Percentiles rank a stretch among this genome's conserved stretches.
phyloP scores from a whole-genome alignment of 2,797 vertebrate genomes.

The Anguilla anguilla region DNA sequence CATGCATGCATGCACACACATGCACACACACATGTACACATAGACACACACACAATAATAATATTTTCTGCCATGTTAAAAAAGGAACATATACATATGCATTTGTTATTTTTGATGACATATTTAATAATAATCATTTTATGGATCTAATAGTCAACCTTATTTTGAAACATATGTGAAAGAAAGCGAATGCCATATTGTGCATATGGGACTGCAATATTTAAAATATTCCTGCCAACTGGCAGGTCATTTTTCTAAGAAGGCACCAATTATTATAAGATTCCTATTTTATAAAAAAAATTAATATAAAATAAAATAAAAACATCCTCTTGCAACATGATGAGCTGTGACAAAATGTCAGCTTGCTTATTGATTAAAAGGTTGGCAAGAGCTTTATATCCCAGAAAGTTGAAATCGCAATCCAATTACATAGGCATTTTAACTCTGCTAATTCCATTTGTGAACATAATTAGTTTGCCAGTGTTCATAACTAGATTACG shows the following conservation, averaged over 20 bases:
- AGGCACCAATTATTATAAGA: slow-evolving; percentile 40
- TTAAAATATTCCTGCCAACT: slow-evolving; percentile 12
- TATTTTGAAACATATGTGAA: not conserved
- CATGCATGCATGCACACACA: not conserved
- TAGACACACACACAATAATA: too few species aligned
- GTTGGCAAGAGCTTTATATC: slow-evolving; percentile 61
- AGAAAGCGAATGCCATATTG: not conserved
- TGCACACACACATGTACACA: too few species aligned
- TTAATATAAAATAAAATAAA: not conserved
- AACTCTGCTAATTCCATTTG: slow-evolving; percentile 77
- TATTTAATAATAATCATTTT: not conserved
- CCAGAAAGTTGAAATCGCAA: slow-evolving; percentile 75
- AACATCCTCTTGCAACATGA: slow-evolving; percentile 33
- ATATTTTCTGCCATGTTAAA: not conserved
- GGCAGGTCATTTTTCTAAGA: not conserved
- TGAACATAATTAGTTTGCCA: slow-evolving; percentile 77
- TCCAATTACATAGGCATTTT: slow-evolving; percentile 66
- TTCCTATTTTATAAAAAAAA: slow-evolving; percentile 39
- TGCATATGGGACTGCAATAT: not conserved
- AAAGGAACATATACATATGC: not conserved
- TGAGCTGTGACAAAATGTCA: slow-evolving; percentile 67
- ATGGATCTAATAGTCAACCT: not conserved
- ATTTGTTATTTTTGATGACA: too few species aligned
- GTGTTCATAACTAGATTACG: slow-evolving; percentile 76
- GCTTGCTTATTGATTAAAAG: slow-evolving; percentile 76